Evolutionary conservation across 1,140 invertebrate species (phyloP).

Genomic region (Philaenus spumarius): DNA sequence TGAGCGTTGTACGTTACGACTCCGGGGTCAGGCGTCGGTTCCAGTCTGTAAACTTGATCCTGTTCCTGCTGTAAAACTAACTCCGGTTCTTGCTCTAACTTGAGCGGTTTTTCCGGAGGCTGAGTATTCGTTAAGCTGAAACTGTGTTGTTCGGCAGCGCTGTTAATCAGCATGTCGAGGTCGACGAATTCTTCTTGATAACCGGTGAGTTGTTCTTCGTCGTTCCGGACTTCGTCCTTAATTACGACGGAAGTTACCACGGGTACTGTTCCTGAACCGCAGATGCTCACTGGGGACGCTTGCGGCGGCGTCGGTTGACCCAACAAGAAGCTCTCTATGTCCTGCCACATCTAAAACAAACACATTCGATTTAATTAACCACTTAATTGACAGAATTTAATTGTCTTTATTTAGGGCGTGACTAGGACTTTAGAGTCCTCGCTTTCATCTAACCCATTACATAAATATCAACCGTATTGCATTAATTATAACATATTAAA

Average conservation of each 20-base stretch:
- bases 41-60: not conserved
- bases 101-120: not conserved
- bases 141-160: conserved; percentile 41
- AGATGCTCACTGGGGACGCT: conserved; percentile 30
- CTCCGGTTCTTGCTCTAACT: conserved; percentile 1
- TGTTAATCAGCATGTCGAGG: conserved; percentile 42
- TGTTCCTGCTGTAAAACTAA: conserved; percentile 5
- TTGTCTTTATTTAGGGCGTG: too few species aligned
- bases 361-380: too few species aligned
- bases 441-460: too few species aligned
- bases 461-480: too few species aligned
- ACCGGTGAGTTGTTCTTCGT: conserved; percentile 1
- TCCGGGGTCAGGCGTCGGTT: not conserved
- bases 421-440: too few species aligned
- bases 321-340: conserved; percentile 43
- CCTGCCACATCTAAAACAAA: conserved; percentile 46
- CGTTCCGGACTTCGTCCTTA: not conserved
- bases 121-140: conserved; percentile 21
- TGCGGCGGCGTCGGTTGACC: conserved; percentile 35
- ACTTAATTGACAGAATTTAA: too few species aligned
- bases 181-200: conserved; percentile 41
- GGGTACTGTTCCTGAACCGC: conserved; percentile 17
- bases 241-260: not conserved
- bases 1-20: conserved; percentile 22
- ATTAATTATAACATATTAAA: too few species aligned